A percentile compares a stretch with the other conserved stretches of the same genome.
These are phyloP conservation scores for Adoxophyes honmai DNA, from an alignment of 1,140 invertebrate species.

Conservation along the genomic window DNA sequence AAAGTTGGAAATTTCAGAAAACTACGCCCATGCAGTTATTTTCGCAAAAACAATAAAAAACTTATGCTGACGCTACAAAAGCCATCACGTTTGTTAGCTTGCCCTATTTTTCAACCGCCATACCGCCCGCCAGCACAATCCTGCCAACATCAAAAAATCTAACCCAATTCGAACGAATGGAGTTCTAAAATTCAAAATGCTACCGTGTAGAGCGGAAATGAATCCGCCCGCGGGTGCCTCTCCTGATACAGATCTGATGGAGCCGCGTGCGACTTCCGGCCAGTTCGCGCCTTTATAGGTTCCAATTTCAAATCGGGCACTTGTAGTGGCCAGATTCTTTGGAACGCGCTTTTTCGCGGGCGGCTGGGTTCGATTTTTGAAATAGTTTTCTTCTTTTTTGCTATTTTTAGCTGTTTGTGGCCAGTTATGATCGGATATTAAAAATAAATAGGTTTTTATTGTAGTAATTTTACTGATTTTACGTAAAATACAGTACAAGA, in stretches of 20 bases:
- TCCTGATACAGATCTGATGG: conserved; percentile 69
- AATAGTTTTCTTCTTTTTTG: neutral
- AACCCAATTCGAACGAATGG: conserved; percentile 42
- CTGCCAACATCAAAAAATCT: conserved; percentile 22
- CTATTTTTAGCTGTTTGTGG: neutral
- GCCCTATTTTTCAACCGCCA: too few species aligned
- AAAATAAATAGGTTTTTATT: too few species aligned
- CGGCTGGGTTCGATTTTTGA: conserved; percentile 1
- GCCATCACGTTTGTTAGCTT: too few species aligned
- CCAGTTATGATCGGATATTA: too few species aligned
- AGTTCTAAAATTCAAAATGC: conserved; percentile 65
- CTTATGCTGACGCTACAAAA: too few species aligned
- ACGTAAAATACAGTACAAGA: too few species aligned
- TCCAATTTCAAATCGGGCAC: conserved; percentile 60
- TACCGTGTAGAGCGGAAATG: conserved; percentile 64
- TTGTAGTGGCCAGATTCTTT: conserved; percentile 3
- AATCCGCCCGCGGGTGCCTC: conserved; percentile 59
- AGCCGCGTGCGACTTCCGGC: conserved; percentile 57
- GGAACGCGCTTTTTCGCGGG: conserved; percentile 6
- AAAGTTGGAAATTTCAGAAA: too few species aligned
- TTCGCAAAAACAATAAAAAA: too few species aligned
- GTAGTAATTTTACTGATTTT: too few species aligned
- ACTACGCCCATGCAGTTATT: too few species aligned
- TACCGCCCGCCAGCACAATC: neutral
- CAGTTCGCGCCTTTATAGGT: conserved; percentile 66